Conservation (phyloP, 2,113 vertebrate species). For the Lepisosteus oculatus region DNA sequence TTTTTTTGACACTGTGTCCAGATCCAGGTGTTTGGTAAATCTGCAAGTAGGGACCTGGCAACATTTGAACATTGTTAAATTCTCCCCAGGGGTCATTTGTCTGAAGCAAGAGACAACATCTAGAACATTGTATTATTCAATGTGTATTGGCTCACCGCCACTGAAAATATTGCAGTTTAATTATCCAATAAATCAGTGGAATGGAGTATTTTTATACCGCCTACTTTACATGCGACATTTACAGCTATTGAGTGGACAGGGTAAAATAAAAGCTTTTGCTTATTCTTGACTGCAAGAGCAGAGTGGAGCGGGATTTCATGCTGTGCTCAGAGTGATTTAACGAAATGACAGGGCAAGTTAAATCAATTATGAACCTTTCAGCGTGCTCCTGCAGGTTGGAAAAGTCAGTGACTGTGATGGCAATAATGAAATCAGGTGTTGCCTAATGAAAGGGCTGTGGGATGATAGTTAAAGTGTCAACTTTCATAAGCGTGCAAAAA, state of each 20-base stretch:
- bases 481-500: neutral
- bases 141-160: conserved; percentile 51
- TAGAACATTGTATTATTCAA: conserved; percentile 14
- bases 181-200: conserved; percentile 65
- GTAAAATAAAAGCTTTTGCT: conserved; percentile 48
- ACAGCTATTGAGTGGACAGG: conserved; percentile 36
- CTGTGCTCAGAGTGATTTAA: neutral
- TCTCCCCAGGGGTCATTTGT: conserved; percentile 17
- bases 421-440: neutral
- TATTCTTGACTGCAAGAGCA: conserved; percentile 27
- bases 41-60: neutral
- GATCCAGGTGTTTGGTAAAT: neutral
- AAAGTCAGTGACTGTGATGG: neutral
- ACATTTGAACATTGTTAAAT: neutral
- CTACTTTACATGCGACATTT: conserved; percentile 34
- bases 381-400: neutral
- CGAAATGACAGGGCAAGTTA: neutral
- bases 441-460: neutral
- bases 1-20: neutral
- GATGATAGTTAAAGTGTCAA: neutral
- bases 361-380: neutral
- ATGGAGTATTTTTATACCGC: conserved; percentile 45
- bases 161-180: conserved; percentile 52
- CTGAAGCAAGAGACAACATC: conserved; percentile 30
- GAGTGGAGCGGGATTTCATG: conserved; percentile 17